Conservation (phyloP, 2,113 vertebrate species). For the Dasyurus viverrinus region DNA sequence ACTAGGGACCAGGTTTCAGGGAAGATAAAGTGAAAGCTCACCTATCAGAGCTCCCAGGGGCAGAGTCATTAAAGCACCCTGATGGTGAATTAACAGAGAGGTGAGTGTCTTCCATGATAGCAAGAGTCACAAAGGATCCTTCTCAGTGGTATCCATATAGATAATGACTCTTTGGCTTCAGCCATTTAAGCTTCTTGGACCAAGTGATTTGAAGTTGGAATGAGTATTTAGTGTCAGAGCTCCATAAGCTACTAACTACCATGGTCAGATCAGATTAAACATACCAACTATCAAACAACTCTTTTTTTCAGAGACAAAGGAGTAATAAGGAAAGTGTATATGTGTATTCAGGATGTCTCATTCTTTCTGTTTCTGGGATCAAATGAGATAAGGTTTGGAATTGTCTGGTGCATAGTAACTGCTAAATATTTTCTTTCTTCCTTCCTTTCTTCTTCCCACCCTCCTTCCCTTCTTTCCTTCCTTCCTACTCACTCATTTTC, state of each 20-base stretch:
- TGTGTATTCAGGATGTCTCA: no score
- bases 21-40: neutral
- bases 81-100: neutral
- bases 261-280: neutral
- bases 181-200: neutral
- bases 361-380: no score
- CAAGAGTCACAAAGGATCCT: neutral
- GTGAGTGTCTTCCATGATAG: no score
- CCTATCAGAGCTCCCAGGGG: neutral
- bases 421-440: neutral
- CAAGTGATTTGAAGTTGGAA: neutral
- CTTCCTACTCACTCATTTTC: neutral
- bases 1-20: neutral
- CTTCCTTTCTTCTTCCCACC: no score
- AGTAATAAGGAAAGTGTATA: neutral
- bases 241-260: neutral
- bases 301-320: neutral
- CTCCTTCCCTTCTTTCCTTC: neutral
- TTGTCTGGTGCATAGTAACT: neutral
- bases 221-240: neutral
- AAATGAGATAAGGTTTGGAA: neutral
- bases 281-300: neutral
- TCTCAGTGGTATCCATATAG: conserved; percentile 26
- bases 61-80: neutral
- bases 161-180: neutral